Evolutionary conservation across 2,797 vertebrate genomes (phyloP), one percentile per base, ranked within the genome.

Genomic region (Labroides dimidiatus): DNA sequence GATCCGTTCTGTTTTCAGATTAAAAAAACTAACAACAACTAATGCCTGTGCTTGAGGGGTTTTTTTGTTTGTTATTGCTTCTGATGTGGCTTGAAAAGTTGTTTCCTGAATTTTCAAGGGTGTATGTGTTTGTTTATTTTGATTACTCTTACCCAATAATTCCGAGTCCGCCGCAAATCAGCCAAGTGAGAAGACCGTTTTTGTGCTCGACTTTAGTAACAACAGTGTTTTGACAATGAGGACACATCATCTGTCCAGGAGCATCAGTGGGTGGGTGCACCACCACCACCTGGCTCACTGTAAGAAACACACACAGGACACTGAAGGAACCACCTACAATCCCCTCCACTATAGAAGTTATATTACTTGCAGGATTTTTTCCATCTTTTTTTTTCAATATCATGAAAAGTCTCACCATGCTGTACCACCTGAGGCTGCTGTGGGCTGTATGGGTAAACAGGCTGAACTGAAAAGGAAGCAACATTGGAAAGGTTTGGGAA

Each of bases 231-330:
- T 87, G 87, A 51, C 95, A 96, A 47, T 75, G 61, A 15, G 91
- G 91, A 60, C 95, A 96, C 23, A 24, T 53, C 60, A 91, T 94
- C 55, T 85, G 85, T 17, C 86, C 91, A 1, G 95, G 82, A 39
- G 10, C 0, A 0, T 90, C 81, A 0, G 4, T 30, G 0, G 84
- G 82, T 0, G 4, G 12, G 37, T 87, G 71, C 20, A 81, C 2
- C 20, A 91, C 23, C 56, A 58, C 5, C 56, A 90, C 19, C 17
- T 42, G 64, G 20, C 0, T 61, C 42, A 65, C 88, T 91, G 67
- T 20, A 33, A 64, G 7, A 16, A 44, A 15, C n/a, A 73, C 36
- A 63, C 20, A 69, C 30, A 64, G 17, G 4, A 19, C 43, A 36
- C 9, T 47, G 49, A 21, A 51, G 2, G 30, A 19, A 45, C 10